Conservation (phyloP, 2,888 invertebrate genomes). For the Suillia variegata region DNA sequence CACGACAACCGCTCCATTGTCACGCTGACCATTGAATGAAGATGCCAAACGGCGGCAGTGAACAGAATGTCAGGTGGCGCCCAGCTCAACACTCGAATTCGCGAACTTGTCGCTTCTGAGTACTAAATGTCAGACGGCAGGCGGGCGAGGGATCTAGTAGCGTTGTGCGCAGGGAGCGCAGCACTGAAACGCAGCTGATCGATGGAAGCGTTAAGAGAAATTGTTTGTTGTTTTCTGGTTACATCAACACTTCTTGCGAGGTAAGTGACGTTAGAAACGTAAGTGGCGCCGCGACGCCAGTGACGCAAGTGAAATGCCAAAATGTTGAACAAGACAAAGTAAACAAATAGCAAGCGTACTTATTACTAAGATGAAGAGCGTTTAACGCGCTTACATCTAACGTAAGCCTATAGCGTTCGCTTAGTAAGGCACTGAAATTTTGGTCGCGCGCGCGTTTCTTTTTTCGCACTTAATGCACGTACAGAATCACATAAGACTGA, state of each 20-base stretch:
- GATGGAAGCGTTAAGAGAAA: conserved; percentile 11
- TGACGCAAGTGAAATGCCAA: not conserved
- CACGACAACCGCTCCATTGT: conserved; percentile 52
- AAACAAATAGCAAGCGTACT: not conserved
- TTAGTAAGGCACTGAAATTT: conserved; percentile 2
- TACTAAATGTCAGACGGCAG: conserved; percentile 8
- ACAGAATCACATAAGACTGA: conserved; percentile 10
- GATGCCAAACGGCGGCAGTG: conserved; percentile 39
- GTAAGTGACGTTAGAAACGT: conserved; percentile 9
- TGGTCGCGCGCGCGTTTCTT: too few relatives aligned
- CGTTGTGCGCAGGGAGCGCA: not conserved
- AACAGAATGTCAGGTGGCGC: conserved; percentile 50
- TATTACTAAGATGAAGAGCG: conserved; percentile 16
- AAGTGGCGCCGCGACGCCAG: conserved; percentile 8
- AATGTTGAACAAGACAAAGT: not conserved
- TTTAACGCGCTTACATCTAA: conserved; percentile 31
- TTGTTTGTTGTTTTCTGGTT: conserved; percentile 9
- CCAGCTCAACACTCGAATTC: conserved; percentile 13
- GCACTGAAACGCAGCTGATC: conserved; percentile 11
- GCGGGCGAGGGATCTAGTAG: not conserved
- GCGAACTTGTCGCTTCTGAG: conserved; percentile 11
- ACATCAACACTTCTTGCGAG: too few relatives aligned
- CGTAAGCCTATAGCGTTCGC: conserved; percentile 33
- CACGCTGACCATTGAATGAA: conserved; percentile 59
- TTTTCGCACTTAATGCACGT: not conserved